Conservation (phyloP, 2,113 vertebrate species). For the Manacus vitellinus region DNA sequence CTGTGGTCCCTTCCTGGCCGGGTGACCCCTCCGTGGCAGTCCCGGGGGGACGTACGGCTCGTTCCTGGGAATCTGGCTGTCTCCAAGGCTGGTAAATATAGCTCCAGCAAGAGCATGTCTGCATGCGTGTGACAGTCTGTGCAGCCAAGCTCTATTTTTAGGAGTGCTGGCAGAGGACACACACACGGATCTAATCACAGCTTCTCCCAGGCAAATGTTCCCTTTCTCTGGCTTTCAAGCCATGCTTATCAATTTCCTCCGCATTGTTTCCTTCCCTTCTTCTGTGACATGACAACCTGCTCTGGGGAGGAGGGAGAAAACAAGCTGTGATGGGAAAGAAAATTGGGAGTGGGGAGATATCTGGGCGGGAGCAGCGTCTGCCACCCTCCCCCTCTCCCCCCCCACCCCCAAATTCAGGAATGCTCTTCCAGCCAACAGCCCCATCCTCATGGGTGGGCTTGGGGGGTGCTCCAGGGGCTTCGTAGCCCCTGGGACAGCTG, state of each 20-base stretch:
- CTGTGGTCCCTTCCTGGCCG: background rate
- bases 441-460: background rate
- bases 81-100: constrained; percentile 15
- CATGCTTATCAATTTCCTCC: constrained; percentile 26
- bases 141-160: constrained; percentile 62
- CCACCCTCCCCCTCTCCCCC: fast-evolving
- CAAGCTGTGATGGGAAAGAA: background rate
- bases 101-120: constrained; percentile 9
- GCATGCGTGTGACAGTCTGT: constrained; percentile 44
- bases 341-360: background rate
- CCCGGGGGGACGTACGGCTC: background rate
- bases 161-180: background rate
- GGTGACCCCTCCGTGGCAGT: background rate
- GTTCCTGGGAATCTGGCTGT: background rate
- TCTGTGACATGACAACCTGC: background rate
- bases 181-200: constrained; percentile 7
- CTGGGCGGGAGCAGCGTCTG: background rate
- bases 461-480: background rate
- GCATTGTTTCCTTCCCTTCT: constrained; percentile 16
- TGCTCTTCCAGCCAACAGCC: background rate
- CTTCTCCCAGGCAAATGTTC: constrained; percentile 28
- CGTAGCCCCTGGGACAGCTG: background rate
- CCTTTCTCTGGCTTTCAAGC: constrained; percentile 7
- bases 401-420: background rate
- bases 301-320: background rate